phyloP scores from a whole-genome alignment of 2,113 vertebrate species.

The Oenanthe melanoleuca region DNA sequence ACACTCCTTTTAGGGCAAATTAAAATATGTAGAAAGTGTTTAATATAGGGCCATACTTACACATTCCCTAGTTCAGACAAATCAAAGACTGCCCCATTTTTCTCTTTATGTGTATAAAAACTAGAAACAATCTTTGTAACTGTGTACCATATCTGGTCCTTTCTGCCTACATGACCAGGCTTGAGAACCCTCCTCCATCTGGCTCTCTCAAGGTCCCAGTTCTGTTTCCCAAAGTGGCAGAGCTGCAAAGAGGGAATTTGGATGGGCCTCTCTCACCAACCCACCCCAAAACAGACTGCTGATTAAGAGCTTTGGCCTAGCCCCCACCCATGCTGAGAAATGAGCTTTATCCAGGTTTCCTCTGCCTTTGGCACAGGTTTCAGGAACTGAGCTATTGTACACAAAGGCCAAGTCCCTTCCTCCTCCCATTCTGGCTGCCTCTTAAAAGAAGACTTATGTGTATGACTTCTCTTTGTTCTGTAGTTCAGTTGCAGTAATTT shows the following conservation, averaged over 20 bases:
- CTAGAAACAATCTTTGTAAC: background rate
- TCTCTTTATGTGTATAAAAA: background rate
- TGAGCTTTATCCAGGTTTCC: background rate
- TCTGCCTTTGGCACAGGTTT: background rate
- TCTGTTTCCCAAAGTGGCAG: background rate
- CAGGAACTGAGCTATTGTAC: constrained; percentile 8
- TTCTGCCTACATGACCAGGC: background rate
- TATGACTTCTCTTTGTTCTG: background rate
- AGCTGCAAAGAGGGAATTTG: background rate
- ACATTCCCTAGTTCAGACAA: background rate
- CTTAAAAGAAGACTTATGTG: background rate
- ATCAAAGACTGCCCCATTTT: background rate
- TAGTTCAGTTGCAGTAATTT: background rate
- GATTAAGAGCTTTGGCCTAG: constrained; percentile 18
- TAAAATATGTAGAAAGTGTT: background rate
- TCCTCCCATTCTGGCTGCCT: background rate
- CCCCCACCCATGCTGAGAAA: background rate
- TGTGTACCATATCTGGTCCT: background rate
- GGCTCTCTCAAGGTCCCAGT: background rate
- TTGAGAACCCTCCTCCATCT: background rate
- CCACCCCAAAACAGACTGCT: background rate
- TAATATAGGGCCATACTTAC: background rate
- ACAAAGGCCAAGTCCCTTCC: background rate
- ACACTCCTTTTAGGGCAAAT: fast-evolving
- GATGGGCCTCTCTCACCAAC: background rate